A percentile compares a stretch with the other conserved stretches of the same genome.
Evolutionary conservation across 2,888 invertebrate genomes (phyloP).

Genomic region (Girardia tigrina): DNA sequence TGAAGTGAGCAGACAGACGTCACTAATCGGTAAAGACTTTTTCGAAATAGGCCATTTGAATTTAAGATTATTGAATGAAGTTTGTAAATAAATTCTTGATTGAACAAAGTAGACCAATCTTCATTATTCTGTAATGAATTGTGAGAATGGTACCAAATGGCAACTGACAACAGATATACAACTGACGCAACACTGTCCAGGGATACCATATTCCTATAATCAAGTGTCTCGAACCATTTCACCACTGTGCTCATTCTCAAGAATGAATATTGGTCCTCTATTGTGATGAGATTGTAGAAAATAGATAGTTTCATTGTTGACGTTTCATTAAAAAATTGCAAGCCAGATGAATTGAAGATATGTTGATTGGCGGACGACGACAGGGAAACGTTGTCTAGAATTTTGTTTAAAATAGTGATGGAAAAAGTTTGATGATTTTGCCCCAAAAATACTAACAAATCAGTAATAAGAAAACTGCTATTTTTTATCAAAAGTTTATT

Average conservation of each 20-base stretch:
- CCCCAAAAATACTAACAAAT: background rate
- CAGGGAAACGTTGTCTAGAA: background rate
- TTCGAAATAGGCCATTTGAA: background rate
- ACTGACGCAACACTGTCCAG: background rate
- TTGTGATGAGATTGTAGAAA: background rate
- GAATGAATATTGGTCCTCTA: background rate
- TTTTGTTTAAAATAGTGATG: background rate
- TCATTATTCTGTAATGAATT: background rate
- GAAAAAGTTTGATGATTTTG: conserved; percentile 1
- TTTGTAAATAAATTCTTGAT: background rate
- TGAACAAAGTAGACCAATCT: background rate
- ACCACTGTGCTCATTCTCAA: background rate
- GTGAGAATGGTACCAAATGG: background rate
- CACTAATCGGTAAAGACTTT: background rate
- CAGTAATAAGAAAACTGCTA: background rate
- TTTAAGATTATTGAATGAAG: background rate
- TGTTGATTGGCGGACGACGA: background rate
- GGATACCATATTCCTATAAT: background rate
- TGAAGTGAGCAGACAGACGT: background rate
- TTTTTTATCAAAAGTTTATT: background rate
- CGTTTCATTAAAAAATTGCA: background rate
- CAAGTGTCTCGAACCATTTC: background rate
- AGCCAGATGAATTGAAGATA: background rate
- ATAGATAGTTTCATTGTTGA: background rate
- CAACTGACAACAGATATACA: background rate